Evolutionary conservation across 2,113 vertebrate genomes (phyloP).

Genomic region (Heliornis fulica): DNA sequence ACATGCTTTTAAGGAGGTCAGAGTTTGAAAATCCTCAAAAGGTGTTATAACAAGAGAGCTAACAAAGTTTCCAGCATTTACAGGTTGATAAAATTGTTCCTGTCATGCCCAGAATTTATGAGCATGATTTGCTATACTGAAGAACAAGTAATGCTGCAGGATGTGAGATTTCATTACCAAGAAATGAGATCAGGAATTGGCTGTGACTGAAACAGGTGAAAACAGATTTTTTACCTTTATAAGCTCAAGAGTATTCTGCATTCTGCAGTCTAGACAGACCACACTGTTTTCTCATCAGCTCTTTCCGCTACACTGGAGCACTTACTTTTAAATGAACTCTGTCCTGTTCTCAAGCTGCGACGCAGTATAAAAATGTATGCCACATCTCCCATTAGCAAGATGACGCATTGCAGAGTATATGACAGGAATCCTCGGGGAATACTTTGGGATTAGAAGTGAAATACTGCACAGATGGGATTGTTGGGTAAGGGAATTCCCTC

Average conservation of each 20-base stretch:
- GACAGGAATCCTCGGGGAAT: constrained; percentile 57
- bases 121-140: not conserved
- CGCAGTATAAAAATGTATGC: constrained; percentile 25
- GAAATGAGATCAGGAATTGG: constrained; percentile 37
- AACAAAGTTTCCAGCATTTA: not conserved
- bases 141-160: constrained; percentile 22
- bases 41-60: not conserved
- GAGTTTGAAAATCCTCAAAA: not conserved
- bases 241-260: not conserved
- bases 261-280: not conserved
- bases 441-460: constrained; percentile 76
- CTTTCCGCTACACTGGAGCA: not conserved
- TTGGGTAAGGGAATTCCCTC: constrained; percentile 70
- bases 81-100: not conserved
- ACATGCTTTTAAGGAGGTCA: not conserved
- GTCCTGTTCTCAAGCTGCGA: not conserved
- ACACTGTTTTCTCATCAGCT: constrained; percentile 20
- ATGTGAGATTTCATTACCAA: constrained; percentile 37
- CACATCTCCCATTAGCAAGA: constrained; percentile 9
- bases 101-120: not conserved
- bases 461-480: constrained; percentile 73
- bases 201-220: constrained; percentile 36
- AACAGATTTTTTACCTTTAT: constrained; percentile 32
- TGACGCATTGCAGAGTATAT: constrained; percentile 48
- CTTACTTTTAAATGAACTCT: constrained; percentile 2